Evolutionary conservation across 2,113 vertebrate genomes (phyloP).

Genomic region (Dipodomys ordii): DNA sequence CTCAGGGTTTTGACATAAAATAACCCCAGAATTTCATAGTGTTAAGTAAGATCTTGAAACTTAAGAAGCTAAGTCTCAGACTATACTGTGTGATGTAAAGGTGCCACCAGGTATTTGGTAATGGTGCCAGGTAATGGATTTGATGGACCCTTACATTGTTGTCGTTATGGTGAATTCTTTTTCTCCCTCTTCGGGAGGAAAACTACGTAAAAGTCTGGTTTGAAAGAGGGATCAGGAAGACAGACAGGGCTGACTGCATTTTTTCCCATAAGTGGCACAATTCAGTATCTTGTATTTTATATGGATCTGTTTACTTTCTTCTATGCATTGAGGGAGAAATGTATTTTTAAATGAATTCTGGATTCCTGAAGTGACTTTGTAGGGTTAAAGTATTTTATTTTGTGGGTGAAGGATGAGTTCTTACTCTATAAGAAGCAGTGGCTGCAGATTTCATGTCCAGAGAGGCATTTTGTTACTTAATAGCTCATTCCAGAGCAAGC

Average conservation of each 20-base stretch:
- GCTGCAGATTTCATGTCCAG: not conserved
- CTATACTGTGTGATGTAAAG: constrained; percentile 4
- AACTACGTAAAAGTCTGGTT: not conserved
- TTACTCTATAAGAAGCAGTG: constrained; percentile 26
- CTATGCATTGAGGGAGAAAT: not conserved
- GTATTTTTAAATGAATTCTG: constrained; percentile 4
- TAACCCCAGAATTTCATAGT: constrained; percentile 4
- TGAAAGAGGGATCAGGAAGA: not conserved
- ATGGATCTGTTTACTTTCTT: not conserved
- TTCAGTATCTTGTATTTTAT: not conserved
- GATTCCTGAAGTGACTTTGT: not conserved
- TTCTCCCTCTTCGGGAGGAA: not conserved
- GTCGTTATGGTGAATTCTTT: not conserved
- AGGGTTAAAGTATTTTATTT: not conserved
- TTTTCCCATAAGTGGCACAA: not conserved
- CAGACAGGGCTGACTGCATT: not conserved
- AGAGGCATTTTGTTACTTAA: not conserved
- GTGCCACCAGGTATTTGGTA: not conserved
- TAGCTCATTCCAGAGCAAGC: constrained; percentile 55
- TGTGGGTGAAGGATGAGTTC: not conserved
- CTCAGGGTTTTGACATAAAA: not conserved
- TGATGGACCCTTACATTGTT: not conserved
- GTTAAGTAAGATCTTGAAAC: constrained; percentile 20
- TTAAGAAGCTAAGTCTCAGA: not conserved
- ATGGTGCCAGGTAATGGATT: not conserved